Conservation (phyloP, 2,113 vertebrate genomes). For the Dipodomys stephensi region DNA sequence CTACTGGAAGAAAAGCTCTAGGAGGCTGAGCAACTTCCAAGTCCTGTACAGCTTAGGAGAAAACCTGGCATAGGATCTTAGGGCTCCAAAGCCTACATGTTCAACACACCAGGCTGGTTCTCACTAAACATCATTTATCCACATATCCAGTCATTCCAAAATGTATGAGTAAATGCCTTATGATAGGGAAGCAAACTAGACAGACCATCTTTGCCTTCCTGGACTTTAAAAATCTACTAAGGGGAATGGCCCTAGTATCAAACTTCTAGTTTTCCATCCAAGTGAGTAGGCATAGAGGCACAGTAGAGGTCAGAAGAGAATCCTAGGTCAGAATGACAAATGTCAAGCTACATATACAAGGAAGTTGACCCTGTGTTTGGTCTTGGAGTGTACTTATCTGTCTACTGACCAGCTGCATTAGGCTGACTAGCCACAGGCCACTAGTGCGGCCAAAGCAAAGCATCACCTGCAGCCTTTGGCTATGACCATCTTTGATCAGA, state of each 20-base stretch:
- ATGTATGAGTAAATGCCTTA: background rate
- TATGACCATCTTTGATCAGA: no score
- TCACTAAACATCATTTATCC: background rate
- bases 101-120: fast-evolving
- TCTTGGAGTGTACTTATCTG: background rate
- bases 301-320: background rate
- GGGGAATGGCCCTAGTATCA: background rate
- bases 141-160: background rate
- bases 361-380: fast-evolving
- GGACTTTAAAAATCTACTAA: background rate
- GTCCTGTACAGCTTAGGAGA: background rate
- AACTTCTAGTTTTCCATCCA: background rate
- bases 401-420: background rate
- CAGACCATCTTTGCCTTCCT: background rate
- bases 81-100: background rate
- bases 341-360: background rate
- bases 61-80: background rate
- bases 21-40: background rate
- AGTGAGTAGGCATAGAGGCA: fast-evolving
- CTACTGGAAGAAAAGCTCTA: background rate
- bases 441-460: background rate
- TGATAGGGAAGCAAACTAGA: background rate
- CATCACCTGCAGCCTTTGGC: no score
- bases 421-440: background rate
- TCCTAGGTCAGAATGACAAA: background rate